phyloP scores from a whole-genome alignment of 2,113 vertebrate species.

The Lates calcarifer region DNA sequence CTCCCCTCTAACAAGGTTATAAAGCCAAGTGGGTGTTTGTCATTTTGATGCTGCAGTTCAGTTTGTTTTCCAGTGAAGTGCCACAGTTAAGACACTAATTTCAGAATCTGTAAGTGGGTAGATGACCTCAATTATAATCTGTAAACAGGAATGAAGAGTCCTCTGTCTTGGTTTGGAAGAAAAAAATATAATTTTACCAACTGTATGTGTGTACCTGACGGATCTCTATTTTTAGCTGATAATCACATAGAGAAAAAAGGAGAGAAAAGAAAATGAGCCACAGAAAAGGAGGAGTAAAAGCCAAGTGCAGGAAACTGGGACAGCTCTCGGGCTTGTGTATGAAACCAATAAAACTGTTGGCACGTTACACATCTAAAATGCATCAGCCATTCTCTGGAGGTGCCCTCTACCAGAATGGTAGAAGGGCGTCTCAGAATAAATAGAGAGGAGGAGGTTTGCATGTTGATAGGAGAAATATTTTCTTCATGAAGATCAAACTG shows the following conservation, averaged over 20 bases:
- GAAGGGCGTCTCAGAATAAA: background rate
- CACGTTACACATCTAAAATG: conserved; percentile 27
- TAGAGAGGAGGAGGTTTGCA: background rate
- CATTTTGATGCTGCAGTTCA: background rate
- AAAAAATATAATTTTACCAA: background rate
- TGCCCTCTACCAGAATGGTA: background rate
- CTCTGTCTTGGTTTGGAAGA: background rate
- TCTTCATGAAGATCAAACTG: background rate
- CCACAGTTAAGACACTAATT: background rate
- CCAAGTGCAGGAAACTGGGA: conserved; percentile 57
- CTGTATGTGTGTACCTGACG: conserved; percentile 13
- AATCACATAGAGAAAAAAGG: conserved; percentile 40
- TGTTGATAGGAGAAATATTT: background rate
- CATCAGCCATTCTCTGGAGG: conserved; percentile 1
- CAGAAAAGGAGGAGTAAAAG: conserved; percentile 33
- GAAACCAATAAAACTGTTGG: conserved; percentile 37
- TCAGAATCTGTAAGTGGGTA: background rate
- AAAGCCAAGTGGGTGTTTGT: background rate
- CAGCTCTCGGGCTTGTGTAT: conserved; percentile 30
- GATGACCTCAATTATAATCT: conserved; percentile 5
- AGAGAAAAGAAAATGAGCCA: conserved; percentile 30
- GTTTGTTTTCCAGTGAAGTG: no score
- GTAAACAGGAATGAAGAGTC: background rate
- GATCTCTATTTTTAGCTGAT: conserved; percentile 56
- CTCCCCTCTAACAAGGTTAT: background rate